Base-by-base conservation (phyloP, 2,888 invertebrate genomes). In the Coremacera marginata region DNA sequence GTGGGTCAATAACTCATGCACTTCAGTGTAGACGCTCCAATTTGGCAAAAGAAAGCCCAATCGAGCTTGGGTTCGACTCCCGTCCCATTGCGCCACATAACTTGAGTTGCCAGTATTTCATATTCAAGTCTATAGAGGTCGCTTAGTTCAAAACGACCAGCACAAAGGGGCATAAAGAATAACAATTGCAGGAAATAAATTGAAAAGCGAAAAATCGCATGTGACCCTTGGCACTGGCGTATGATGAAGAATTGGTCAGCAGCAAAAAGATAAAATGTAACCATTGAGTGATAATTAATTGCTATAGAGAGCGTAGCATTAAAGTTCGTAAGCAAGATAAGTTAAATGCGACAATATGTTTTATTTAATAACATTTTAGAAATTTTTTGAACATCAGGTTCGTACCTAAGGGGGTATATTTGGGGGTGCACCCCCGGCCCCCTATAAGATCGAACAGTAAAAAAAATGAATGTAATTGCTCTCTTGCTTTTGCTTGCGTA, bases 11-110 rank as follows among this genome's bases (percentile, higher is more conserved):
- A 44, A 44, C 44, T 44, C 44, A 34, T 31, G 73, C 52, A 16
- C 19, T 57, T 19, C 55, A 11, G 31, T 4, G 44, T 25, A 27
- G 22, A 25, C 31, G 67, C 52, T 67, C 37, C 76, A 70, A 63
- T 63, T 63, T 76, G 70, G 60, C 76, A 76, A 70, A 76, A 67
- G 70, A 70, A 76, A 76, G 70, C 37, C 63, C 22, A 19, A 22
- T 49, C 44, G 27, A n/a, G 31, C 14, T 51, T 62, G 5, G n/a
- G 34, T 9, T 25, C 62, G 65, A 5, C 67, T 9, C 22, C 5
- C n/a, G 44, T 11, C 16, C 9, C 67, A 8, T 5, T 31, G 27
- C 51, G 22, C 63, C 63, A 31, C 52, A 63, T 63, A 63, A 63
- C 44, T 44, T 44, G 27, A 62, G 63, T 51, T 22, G 51, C 44